A percentile compares a stretch with the other conserved stretches of the same genome.
phyloP scores from a whole-genome alignment of 2,888 invertebrate genomes.

The Eupithecia subumbrata region DNA sequence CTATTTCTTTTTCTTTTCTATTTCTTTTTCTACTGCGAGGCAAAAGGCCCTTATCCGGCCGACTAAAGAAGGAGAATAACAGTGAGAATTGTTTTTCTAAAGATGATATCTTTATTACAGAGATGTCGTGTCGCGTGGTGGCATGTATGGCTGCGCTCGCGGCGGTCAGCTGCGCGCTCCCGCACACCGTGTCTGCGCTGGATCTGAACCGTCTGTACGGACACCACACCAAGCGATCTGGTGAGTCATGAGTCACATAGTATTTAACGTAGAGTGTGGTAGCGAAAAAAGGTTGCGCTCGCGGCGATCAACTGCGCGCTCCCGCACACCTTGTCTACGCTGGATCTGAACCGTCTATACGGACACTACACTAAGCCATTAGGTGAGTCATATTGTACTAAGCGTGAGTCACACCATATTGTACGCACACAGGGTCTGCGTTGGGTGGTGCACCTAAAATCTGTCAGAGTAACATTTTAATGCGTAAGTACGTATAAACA shows the following conservation, averaged over 20 bases:
- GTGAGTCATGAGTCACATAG: conserved; percentile 79
- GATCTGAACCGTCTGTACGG: conserved; percentile 93
- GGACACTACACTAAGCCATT: not conserved
- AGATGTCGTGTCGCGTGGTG: conserved; percentile 75
- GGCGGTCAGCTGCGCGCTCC: conserved; percentile 86
- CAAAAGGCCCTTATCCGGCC: too few species aligned
- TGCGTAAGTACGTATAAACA: not conserved
- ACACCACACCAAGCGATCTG: conserved; percentile 89
- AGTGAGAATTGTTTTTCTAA: too few species aligned
- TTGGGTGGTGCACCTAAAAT: not conserved
- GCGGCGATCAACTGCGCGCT: too few species aligned
- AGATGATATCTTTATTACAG: conserved; percentile 45
- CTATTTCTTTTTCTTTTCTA: too few species aligned
- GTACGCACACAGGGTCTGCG: too few species aligned
- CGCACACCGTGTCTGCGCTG: conserved; percentile 87
- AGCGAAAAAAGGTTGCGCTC: too few species aligned
- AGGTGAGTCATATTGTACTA: not conserved
- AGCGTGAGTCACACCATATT: not conserved
- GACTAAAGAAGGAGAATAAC: too few species aligned
- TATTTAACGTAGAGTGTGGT: too few species aligned
- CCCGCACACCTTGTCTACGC: not conserved
- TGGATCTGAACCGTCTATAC: not conserved
- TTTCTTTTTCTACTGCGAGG: too few species aligned
- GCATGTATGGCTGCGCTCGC: conserved; percentile 82
- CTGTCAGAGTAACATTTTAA: not conserved